These are phyloP conservation scores for Xylota segnis DNA, from an alignment of 2,888 invertebrate genomes.

Conservation along the genomic window DNA sequence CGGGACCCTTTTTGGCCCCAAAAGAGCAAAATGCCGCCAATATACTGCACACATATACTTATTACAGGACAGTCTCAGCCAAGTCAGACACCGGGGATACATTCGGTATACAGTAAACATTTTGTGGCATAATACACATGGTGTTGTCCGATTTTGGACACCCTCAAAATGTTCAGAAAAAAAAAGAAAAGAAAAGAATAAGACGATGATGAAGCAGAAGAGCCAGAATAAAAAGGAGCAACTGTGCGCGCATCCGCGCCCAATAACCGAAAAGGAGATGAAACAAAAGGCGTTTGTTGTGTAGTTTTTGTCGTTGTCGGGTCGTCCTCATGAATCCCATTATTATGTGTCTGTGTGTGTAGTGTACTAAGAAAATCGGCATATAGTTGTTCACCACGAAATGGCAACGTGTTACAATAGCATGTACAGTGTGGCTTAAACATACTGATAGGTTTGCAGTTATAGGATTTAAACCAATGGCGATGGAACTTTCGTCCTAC, in stretches of 20 bases:
- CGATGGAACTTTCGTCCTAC: too few relatives aligned
- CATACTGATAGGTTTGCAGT: too few relatives aligned
- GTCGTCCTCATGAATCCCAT: slow-evolving; percentile 46
- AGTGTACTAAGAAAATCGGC: slow-evolving; percentile 15
- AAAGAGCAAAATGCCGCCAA: slow-evolving; percentile 51
- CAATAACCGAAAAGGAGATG: slow-evolving; percentile 53
- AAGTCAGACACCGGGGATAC: slow-evolving; percentile 42
- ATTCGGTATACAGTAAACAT: slow-evolving; percentile 47
- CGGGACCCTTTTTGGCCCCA: slow-evolving; percentile 44
- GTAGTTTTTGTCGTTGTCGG: slow-evolving; percentile 32
- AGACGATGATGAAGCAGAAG: neutral
- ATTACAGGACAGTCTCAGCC: slow-evolving; percentile 33
- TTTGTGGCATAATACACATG: slow-evolving; percentile 66
- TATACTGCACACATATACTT: slow-evolving; percentile 25
- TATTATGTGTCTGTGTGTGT: slow-evolving; percentile 34
- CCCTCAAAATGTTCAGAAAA: slow-evolving; percentile 53
- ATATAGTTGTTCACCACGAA: slow-evolving; percentile 20
- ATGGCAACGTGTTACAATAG: neutral
- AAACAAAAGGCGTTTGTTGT: slow-evolving; percentile 60
- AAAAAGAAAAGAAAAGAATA: neutral
- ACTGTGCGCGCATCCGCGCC: slow-evolving; percentile 2
- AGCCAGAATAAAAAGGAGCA: slow-evolving; percentile 30
- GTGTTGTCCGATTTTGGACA: slow-evolving; percentile 71
- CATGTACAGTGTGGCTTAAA: slow-evolving; percentile 23
- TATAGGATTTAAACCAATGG: too few relatives aligned